Base-by-base conservation (phyloP, 2,113 vertebrate genomes). In the Willisornis vidua region DNA sequence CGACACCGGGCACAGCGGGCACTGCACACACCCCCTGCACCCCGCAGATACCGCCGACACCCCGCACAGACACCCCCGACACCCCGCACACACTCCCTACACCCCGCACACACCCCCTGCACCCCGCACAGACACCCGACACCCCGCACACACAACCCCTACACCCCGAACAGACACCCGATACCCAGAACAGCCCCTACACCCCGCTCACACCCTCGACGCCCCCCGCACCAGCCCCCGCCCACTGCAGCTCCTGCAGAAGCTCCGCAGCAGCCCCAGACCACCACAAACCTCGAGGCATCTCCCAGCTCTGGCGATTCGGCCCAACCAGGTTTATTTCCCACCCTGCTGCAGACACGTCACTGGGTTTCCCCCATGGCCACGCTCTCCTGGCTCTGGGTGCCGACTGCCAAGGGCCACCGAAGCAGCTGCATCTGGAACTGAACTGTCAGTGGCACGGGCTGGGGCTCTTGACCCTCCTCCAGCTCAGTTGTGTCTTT, bases 401-500 rank as follows among this genome's bases (percentile, higher is more conserved):
- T 75, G 41, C 85, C 52, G 19, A 92, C 67, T 39, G 77, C 49
- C 14, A 48, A 62, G 59, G 81, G 94, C 98, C 97, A 98, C 74
- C 98, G 98, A 41, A 90, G 77, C 59, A 99, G 93, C 87, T 98
- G 97, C 79, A 99, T 58, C 29, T 97, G 98, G 55, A 99, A 91
- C 24, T 98, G 98, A 91, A 99, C 97, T 0, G 97, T 98, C 80
- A 99, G 87, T 0, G 98, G 97, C 61, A 96, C 95, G 0, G 66
- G 91, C 33, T 48, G 96, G 61, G 62, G 54, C 19, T 48, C 54
- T 28, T n/a, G 65, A 15, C 24, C 23, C 2, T 49, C 49, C 10
- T 90, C 79, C 3, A 18, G 77, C 52, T 70, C 81, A 7, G 29
- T 7, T n/a, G 66, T 7, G 0, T 39, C 35, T 90, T 88, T 77